Base-by-base conservation (phyloP, 2,888 invertebrate genomes). In the Sylvicola fuscatus region DNA sequence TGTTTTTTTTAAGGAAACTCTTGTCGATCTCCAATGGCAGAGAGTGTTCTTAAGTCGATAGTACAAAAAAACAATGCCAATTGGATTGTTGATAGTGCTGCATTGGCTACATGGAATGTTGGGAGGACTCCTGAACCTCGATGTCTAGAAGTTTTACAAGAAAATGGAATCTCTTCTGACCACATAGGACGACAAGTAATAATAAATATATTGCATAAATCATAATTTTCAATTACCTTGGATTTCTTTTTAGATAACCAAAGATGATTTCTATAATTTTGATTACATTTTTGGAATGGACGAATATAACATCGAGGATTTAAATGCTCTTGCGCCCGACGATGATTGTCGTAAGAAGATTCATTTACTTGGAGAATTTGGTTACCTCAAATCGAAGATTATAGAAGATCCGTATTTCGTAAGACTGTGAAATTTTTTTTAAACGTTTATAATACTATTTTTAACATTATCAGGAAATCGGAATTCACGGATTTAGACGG, bases 251-350 rank as follows among this genome's bases (percentile, higher is more conserved):
- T 52, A 90, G 83, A 66, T 90, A 36, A 64, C 60, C 2, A 45
- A 61, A 28, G 61, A 65, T 6, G 92, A 93, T 51, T 92, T 83
- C 47, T 54, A 66, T 11, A 56, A 66, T 13, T 92, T 74, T 58
- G 79, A 92, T 56, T 82, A 69, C 53, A 87, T 93, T 44, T 83
- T 93, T 61, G 92, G 87, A 11, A 93, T 93, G 92, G 93, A 93
- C 53, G 66, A 81, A 37, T 66, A 68, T 11, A 93, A 92, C 50
- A 77, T 92, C 51, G 51, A 50, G 10, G 70, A 74, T 42, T 55
- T 84, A 29, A 64, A 66, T 30, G 55, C 60, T 35, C 60, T 65
- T 45, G 67, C 73, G 27, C 75, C 78, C 2, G 52, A 60, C 33
- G 61, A 64, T 15, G 29, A 21, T 6, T 58, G 65, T 34, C 74